phyloP scores from a whole-genome alignment of 1,140 invertebrate genomes.

The Philopotamus ludificatus region DNA sequence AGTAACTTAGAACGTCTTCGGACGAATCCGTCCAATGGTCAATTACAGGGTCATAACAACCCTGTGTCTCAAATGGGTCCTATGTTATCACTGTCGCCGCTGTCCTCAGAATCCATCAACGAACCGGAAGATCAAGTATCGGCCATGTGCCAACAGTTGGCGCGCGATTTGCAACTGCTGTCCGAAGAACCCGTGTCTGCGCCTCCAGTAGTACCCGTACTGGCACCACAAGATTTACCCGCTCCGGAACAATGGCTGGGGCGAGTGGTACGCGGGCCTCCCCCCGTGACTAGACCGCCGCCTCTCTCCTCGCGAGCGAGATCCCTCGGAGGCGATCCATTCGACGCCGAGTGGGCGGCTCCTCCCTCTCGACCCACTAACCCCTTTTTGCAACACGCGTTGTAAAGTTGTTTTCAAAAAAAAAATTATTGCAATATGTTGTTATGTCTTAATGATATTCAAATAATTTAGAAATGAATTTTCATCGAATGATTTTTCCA shows the following conservation, averaged over 20 bases:
- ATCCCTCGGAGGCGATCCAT: conserved; percentile 65
- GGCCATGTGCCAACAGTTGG: conserved; percentile 53
- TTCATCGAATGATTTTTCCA: too few relatives aligned
- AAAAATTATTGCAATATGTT: neutral
- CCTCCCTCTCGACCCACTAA: conserved; percentile 48
- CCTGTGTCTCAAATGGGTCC: conserved; percentile 45
- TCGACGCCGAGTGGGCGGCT: conserved; percentile 84
- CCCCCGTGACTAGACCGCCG: conserved; percentile 63
- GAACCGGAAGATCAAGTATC: conserved; percentile 46
- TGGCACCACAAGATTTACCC: conserved; percentile 55
- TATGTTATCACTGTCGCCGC: conserved; percentile 46
- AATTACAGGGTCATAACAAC: conserved; percentile 46
- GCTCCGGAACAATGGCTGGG: conserved; percentile 78
- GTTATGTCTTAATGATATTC: too few relatives aligned
- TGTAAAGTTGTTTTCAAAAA: conserved; percentile 11
- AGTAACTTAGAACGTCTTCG: conserved; percentile 85
- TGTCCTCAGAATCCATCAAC: conserved; percentile 19
- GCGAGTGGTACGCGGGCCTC: conserved; percentile 57
- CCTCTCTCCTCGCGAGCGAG: conserved; percentile 60
- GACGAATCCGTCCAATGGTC: conserved; percentile 53
- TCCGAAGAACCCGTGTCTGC: conserved; percentile 47
- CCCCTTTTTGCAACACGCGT: conserved; percentile 39
- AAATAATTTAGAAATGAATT: too few relatives aligned
- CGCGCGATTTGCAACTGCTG: conserved; percentile 50
- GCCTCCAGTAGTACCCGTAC: conserved; percentile 41